Evolutionary conservation across 2,797 vertebrate genomes (phyloP), one percentile per base, ranked within the genome.

Genomic region (Bovichtus diacanthus): DNA sequence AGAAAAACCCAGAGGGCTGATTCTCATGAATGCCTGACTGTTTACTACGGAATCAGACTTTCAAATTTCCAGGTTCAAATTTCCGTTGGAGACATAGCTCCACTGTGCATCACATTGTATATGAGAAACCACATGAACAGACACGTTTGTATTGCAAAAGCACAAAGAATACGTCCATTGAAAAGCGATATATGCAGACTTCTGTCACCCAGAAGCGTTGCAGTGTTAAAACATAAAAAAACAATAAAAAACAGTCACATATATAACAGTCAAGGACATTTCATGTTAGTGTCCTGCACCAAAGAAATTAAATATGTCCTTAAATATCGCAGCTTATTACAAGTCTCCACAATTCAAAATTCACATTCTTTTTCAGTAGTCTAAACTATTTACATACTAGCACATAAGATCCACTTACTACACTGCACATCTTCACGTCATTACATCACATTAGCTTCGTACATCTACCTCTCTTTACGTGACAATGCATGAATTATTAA

Each of bases 291-390:
- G 90, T 89, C 85, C 87, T 25, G 88, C 83, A 92, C 86, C 62
- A 78, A 76, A 83, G 16, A 65, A 69, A 62, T 46, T 6, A 78
- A 66, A 80, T 71, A 47, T 18, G 27, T 72, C 51, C 47, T 78
- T 86, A 87, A 82, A 87, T 82, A 87, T 65, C 19, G 13, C 50
- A 86, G 73, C 79, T 85, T 72, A 74, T 72, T 6, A 47, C 61
- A 4, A 76, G 53, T 61, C 21, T 80, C 63, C 58, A 59, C 53
- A 67, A 21, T 34, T 47, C 31, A 29, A 70, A 70, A 66, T 83
- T 89, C 86, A 91, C 76, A 88, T 89, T 85, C 47, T 72, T 69
- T 19, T 87, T 86, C 87, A 91, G 66, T 80, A 70, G 81, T 86
- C 46, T 56, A 39, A 79, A 80, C 58, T 83, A 80, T 80, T 74